Evolutionary conservation across 2,797 vertebrate genomes (phyloP).

Genomic region (Acipenser oxyrinchus): DNA sequence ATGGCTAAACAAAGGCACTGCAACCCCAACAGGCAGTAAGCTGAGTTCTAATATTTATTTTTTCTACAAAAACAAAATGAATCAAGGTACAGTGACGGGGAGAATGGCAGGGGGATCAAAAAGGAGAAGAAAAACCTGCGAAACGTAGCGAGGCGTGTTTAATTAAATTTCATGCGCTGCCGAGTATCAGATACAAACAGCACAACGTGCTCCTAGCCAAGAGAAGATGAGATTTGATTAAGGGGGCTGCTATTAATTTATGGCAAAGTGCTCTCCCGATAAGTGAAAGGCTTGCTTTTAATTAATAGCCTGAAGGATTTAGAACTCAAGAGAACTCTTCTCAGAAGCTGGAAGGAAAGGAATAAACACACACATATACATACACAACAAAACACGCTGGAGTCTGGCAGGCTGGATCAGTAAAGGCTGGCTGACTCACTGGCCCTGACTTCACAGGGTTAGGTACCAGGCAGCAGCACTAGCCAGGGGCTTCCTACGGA

Average conservation of each 20-base stretch:
- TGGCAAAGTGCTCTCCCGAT: conserved; percentile 53
- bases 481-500: too few relatives aligned
- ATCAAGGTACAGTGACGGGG: conserved; percentile 4
- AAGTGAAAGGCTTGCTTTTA: conserved; percentile 70
- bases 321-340: conserved; percentile 23
- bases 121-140: conserved; percentile 15
- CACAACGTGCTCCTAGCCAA: conserved; percentile 12
- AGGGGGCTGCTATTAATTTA: conserved; percentile 72
- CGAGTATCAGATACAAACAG: conserved; percentile 46
- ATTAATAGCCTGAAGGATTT: conserved; percentile 73
- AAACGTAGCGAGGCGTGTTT: conserved; percentile 39
- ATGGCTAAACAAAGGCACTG: neutral
- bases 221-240: conserved; percentile 66
- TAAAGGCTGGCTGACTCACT: too few relatives aligned
- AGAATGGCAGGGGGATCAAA: neutral
- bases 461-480: too few relatives aligned
- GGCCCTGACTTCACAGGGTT: too few relatives aligned
- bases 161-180: conserved; percentile 55
- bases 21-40: neutral
- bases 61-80: neutral
- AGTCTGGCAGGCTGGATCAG: too few relatives aligned
- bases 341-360: neutral
- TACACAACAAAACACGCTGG: too few relatives aligned
- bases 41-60: neutral
- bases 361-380: too few relatives aligned